phyloP scores from a whole-genome alignment of 2,113 vertebrate species.

The Chunga burmeisteri region DNA sequence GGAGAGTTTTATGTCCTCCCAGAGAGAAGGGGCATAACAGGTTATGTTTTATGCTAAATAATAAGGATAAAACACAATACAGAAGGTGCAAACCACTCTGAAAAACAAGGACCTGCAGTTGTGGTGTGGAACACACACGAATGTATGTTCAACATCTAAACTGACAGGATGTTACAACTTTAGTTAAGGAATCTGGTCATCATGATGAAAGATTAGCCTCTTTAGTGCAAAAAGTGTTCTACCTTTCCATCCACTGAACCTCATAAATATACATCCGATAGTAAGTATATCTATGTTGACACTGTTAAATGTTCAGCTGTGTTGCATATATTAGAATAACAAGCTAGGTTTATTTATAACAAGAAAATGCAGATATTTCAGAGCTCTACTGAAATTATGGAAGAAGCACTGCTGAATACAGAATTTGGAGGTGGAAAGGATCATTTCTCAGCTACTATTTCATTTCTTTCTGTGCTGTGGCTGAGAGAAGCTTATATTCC shows the following conservation, averaged over 20 bases:
- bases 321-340: conserved; percentile 17
- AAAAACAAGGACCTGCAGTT: neutral
- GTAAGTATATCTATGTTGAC: neutral
- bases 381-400: neutral
- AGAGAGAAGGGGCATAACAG: neutral
- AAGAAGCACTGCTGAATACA: conserved; percentile 13
- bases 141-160: neutral
- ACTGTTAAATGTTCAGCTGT: conserved; percentile 1
- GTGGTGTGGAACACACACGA: neutral
- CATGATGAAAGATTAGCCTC: neutral
- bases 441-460: conserved; percentile 23
- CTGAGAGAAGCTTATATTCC: conserved; percentile 17
- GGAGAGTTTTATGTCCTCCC: neutral
- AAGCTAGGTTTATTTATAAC: conserved; percentile 29
- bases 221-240: neutral
- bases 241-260: neutral
- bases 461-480: neutral
- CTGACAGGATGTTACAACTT: neutral
- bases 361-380: conserved; percentile 3
- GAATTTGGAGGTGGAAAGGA: conserved; percentile 8
- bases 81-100: neutral
- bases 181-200: neutral
- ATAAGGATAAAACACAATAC: neutral
- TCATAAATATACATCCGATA: conserved; percentile 9
- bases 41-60: neutral